Evolutionary conservation across 2,888 invertebrate species (phyloP).

Genomic region (Nomada ruficornis): DNA sequence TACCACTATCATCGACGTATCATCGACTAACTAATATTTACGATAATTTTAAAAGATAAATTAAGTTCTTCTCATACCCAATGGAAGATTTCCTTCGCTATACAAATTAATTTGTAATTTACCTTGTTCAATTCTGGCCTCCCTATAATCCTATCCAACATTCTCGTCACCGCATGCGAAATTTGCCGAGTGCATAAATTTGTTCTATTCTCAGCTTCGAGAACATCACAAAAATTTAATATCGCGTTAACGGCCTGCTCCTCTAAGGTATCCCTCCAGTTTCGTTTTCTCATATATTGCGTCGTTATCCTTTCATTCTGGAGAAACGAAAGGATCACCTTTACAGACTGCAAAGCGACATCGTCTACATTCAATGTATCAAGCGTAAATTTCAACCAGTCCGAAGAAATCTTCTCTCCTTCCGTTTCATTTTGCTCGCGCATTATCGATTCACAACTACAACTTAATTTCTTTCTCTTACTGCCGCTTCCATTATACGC

Average conservation of each 20-base stretch:
- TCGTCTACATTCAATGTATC: conserved; percentile 41
- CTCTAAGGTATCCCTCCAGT: conserved; percentile 77
- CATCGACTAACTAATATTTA: no score
- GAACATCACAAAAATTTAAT: conserved; percentile 53
- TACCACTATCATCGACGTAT: no score
- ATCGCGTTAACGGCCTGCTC: conserved; percentile 60
- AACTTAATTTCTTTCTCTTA: conserved; percentile 12
- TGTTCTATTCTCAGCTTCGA: conserved; percentile 45
- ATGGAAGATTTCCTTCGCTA: background rate
- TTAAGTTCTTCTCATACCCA: no score
- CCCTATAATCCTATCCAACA: conserved; percentile 29
- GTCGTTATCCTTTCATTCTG: conserved; percentile 20
- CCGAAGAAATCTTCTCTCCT: conserved; percentile 33
- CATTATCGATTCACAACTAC: background rate
- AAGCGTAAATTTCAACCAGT: conserved; percentile 44
- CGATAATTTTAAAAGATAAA: no score
- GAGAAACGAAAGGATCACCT: conserved; percentile 47
- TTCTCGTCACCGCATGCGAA: conserved; percentile 12
- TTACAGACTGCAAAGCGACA: conserved; percentile 45
- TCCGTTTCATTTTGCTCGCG: background rate
- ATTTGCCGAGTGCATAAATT: conserved; percentile 44
- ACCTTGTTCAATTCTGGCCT: conserved; percentile 45
- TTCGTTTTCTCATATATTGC: conserved; percentile 40
- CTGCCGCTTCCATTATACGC: background rate
- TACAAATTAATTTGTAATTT: background rate